A percentile compares a stretch with the other conserved stretches of the same genome.
Evolutionary conservation across 2,797 vertebrate genomes (phyloP).

Genomic region (Saxicola maurus): DNA sequence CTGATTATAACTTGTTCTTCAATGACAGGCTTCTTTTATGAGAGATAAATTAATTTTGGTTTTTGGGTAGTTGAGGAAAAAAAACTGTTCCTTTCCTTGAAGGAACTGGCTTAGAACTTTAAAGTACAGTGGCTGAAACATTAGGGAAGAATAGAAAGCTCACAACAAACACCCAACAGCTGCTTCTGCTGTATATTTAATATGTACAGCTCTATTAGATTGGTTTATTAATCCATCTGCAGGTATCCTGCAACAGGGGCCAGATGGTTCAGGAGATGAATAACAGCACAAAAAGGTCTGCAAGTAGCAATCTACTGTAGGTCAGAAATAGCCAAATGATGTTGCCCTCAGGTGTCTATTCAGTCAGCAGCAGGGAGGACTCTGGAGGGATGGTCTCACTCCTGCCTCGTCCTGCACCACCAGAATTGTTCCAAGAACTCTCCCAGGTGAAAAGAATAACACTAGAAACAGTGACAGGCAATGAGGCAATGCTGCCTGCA

Average conservation of each 20-base stretch:
- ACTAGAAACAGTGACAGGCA: background rate
- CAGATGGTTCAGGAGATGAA: slow-evolving; percentile 4
- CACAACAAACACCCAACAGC: slow-evolving; percentile 42
- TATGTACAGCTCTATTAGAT: slow-evolving; percentile 42
- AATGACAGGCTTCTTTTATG: slow-evolving; percentile 37
- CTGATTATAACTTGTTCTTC: slow-evolving; percentile 48
- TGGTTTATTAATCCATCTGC: slow-evolving; percentile 54
- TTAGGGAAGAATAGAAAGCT: slow-evolving; percentile 7
- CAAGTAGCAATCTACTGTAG: background rate
- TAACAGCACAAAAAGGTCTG: background rate
- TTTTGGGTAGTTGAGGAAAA: background rate
- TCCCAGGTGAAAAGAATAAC: background rate
- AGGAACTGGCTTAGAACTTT: background rate
- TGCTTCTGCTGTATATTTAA: slow-evolving; percentile 47
- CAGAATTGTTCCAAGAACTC: background rate
- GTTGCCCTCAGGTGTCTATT: background rate
- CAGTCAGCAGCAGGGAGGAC: background rate
- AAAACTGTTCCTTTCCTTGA: background rate
- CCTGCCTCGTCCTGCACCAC: background rate
- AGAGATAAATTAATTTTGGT: slow-evolving; percentile 53
- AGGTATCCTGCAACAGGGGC: slow-evolving; percentile 10
- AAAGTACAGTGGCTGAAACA: background rate
- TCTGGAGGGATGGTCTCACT: fast-evolving
- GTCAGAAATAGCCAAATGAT: background rate
- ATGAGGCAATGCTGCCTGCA: background rate